Percentiles rank a stretch among this genome's conserved stretches.
Evolutionary conservation across 1,140 invertebrate species (phyloP).

Genomic region (Battus philenor): DNA sequence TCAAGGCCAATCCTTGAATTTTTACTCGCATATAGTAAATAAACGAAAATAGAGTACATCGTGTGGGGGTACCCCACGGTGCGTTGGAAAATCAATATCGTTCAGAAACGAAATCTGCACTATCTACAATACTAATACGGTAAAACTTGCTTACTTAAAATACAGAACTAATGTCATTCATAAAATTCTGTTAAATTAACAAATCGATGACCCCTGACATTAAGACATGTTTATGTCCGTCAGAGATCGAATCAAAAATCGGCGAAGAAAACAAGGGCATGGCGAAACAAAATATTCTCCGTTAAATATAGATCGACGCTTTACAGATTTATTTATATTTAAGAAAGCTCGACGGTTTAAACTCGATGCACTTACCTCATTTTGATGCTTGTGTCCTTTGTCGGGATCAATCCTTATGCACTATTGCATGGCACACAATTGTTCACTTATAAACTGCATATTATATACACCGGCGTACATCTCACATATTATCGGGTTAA

Average conservation of each 20-base stretch:
- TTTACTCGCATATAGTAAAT: slow-evolving; percentile 4
- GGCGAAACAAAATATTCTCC: slow-evolving; percentile 37
- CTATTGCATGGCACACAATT: slow-evolving; percentile 70
- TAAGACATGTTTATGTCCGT: slow-evolving; percentile 55
- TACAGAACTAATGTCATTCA: slow-evolving; percentile 46
- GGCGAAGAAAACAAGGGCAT: slow-evolving; percentile 39
- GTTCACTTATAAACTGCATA: slow-evolving; percentile 72
- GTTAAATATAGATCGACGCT: slow-evolving; percentile 52
- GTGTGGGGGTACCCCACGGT: slow-evolving; percentile 34
- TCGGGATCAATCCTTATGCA: slow-evolving; percentile 67
- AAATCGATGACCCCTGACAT: slow-evolving; percentile 54
- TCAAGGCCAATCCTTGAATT: slow-evolving; percentile 9
- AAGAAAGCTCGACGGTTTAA: slow-evolving; percentile 56
- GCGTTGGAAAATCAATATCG: slow-evolving; percentile 39
- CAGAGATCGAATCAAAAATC: slow-evolving; percentile 35
- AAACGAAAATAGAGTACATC: slow-evolving; percentile 25
- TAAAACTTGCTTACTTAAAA: not conserved
- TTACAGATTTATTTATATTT: slow-evolving; percentile 59
- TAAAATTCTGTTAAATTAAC: slow-evolving; percentile 51
- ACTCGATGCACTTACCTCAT: slow-evolving; percentile 67
- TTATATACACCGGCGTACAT: slow-evolving; percentile 61
- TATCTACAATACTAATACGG: slow-evolving; percentile 15
- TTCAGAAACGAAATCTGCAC: slow-evolving; percentile 15
- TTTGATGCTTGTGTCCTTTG: slow-evolving; percentile 67
- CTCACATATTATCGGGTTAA: slow-evolving; percentile 52